phyloP scores from a whole-genome alignment of 92 coral and sea anemone species.

The Muricea muricata region DNA sequence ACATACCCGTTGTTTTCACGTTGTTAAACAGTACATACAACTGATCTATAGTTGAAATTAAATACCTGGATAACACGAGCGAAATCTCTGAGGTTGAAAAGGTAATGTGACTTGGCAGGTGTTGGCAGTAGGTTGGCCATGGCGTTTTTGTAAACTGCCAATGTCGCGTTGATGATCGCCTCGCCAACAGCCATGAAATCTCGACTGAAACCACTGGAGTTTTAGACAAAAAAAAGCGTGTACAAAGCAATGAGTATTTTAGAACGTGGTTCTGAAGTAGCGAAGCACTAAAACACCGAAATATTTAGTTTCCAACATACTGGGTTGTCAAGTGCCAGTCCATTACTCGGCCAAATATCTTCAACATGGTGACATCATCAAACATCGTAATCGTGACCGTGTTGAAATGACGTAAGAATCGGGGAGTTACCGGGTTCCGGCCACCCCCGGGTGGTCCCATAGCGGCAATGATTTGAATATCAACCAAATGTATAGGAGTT shows the following conservation, averaged over 20 bases:
- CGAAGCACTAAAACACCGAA: too few relatives aligned
- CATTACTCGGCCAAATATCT: conserved; percentile 96
- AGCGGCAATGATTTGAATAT: conserved; percentile 94
- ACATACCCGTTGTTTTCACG: too few relatives aligned
- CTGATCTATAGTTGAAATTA: too few relatives aligned
- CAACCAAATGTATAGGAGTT: conserved; percentile 93
- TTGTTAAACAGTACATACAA: too few relatives aligned
- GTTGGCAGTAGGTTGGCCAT: conserved; percentile 92
- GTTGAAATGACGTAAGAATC: conserved; percentile 96
- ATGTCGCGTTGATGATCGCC: conserved; percentile 76
- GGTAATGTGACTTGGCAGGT: conserved; percentile 97
- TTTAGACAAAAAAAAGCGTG: background rate
- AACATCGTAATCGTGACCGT: conserved; percentile 94
- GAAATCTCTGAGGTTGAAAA: conserved; percentile 93
- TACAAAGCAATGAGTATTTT: too few relatives aligned
- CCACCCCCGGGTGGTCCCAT: conserved; percentile 99
- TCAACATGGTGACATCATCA: conserved; percentile 93
- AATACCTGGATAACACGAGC: conserved; percentile 93
- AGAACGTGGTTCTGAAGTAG: too few relatives aligned
- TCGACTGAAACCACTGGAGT: conserved; percentile 79
- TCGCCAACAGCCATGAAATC: conserved; percentile 87
- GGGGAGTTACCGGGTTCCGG: conserved; percentile 95
- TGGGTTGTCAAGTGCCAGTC: conserved; percentile 94
- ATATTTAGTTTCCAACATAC: conserved; percentile 67
- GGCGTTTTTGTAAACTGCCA: conserved; percentile 88